A percentile compares a stretch with the other conserved stretches of the same genome.
Conservation (phyloP, 92 coral and sea anemone species). For the Umimayanthus chanpuru region DNA sequence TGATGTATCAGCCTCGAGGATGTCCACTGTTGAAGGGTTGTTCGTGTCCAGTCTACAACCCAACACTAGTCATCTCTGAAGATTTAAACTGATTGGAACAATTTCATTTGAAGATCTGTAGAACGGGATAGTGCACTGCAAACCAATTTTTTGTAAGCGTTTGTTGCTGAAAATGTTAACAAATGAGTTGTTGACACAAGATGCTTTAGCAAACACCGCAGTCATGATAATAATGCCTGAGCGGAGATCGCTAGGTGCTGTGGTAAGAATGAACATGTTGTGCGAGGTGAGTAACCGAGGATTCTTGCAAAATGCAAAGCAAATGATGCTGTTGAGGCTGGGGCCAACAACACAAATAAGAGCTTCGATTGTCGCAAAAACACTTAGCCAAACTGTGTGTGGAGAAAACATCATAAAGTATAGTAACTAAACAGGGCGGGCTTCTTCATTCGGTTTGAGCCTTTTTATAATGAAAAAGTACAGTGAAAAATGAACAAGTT, state of each 20-base stretch:
- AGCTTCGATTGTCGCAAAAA: slow-evolving; percentile 45
- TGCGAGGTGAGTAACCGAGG: slow-evolving; percentile 50
- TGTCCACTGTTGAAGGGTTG: no score
- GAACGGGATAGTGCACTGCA: neutral
- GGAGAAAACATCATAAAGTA: neutral
- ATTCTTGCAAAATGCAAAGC: slow-evolving; percentile 48
- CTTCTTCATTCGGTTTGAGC: no score
- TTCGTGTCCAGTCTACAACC: no score
- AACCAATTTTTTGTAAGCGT: slow-evolving; percentile 10
- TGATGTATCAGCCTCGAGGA: no score
- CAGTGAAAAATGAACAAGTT: neutral
- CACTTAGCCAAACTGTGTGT: slow-evolving; percentile 2
- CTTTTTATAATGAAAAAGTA: no score
- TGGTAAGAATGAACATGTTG: slow-evolving; percentile 57
- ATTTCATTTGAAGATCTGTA: neutral
- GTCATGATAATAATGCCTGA: slow-evolving; percentile 41
- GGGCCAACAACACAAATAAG: slow-evolving; percentile 52
- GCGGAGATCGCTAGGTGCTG: slow-evolving; percentile 50
- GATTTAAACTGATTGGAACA: neutral
- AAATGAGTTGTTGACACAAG: slow-evolving; percentile 48
- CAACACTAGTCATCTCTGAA: no score
- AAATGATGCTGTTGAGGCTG: slow-evolving; percentile 51
- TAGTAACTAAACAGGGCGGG: neutral
- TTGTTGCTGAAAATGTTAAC: slow-evolving; percentile 48
- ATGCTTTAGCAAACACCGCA: slow-evolving; percentile 54